Base-by-base conservation (phyloP, 2,888 invertebrate genomes). In the Synanthedon tipuliformis region DNA sequence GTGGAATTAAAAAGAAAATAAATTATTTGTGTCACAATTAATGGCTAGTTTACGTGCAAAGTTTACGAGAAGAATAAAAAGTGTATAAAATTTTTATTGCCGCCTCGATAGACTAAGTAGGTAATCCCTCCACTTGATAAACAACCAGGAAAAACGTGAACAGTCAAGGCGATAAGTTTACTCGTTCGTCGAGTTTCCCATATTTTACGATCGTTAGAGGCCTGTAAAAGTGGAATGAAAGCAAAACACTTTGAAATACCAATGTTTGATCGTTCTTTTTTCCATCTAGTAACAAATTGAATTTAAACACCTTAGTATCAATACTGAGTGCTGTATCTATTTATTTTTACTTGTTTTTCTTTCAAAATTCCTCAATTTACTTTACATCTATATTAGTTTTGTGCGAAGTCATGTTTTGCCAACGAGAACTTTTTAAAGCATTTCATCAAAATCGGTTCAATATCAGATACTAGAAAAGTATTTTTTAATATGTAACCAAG, bases 131-230 rank as follows among this genome's bases (percentile, higher is more conserved):
- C 7, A 45, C 50, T 50, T 53, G 60, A 60, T 57, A 57, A 56
- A 59, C 53, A 52, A 54, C 56, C 57, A 52, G 59, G 60, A 60
- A 60, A 56, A 55, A 58, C 57, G 60, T 59, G 59, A 57, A 59
- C 56, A 51, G 53, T 53, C 51, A 52, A 59, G 54, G 54, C 55
- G 60, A 59, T 60, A 59, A 56, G 55, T 59, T 57, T 57, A 57
- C 45, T 45, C 45, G 50, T 52, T 45, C 50, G 34, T 49, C 49
- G 23, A 51, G 51, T 50, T 54, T 50, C 53, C 55, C 55, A 51
- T 53, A 51, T 52, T 59, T 60, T 59, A 60, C 57, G 57, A 55
- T 52, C 56, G 56, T 57, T 56, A 59, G 53, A 55, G 51, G 51
- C 51, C 34, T 48, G 67, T 72, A 66, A 45, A 45, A 45, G 45